A percentile compares a stretch with the other conserved stretches of the same genome.
phyloP scores from a whole-genome alignment of 2,888 invertebrate genomes.

The Netelia fuscicornis region DNA sequence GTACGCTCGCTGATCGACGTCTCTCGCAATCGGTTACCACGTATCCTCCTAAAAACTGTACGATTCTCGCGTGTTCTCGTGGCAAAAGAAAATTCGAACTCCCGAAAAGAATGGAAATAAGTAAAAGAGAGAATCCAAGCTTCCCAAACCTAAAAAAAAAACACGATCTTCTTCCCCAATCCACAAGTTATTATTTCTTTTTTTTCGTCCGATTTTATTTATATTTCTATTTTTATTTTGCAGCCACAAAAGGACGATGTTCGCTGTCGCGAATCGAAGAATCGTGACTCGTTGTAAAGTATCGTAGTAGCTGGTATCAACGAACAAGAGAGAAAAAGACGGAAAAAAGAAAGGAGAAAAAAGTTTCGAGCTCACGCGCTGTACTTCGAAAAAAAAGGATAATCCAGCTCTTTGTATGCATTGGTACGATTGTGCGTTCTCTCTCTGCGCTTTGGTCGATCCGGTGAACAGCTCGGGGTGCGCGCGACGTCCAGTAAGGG shows the following conservation, averaged over 20 bases:
- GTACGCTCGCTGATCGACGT: constrained; percentile 32
- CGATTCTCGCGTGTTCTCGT: not conserved
- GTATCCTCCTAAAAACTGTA: not conserved
- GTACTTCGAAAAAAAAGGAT: constrained; percentile 60
- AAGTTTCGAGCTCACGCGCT: constrained; percentile 16
- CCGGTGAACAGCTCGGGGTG: not conserved
- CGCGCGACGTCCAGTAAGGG: not conserved
- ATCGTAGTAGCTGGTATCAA: constrained; percentile 36
- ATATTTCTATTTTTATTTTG: not conserved
- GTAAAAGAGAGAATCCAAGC: not conserved
- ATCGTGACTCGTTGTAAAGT: constrained; percentile 10
- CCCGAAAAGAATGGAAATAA: not conserved
- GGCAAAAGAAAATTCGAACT: not conserved
- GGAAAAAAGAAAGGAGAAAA: constrained; percentile 13
- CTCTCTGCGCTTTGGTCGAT: constrained; percentile 15
- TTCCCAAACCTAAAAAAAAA: too few species aligned
- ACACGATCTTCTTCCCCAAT: not conserved
- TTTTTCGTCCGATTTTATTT: not conserved
- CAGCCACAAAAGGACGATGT: constrained; percentile 24
- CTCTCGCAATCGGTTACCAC: not conserved
- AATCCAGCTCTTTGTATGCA: constrained; percentile 73
- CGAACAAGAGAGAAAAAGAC: not conserved
- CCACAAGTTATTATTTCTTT: not conserved
- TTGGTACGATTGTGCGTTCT: constrained; percentile 67
- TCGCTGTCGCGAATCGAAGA: constrained; percentile 31